Evolutionary conservation across 2,888 invertebrate species (phyloP), one percentile per base, ranked within the genome.

Genomic region (Lepidocyrtoides sp.): DNA sequence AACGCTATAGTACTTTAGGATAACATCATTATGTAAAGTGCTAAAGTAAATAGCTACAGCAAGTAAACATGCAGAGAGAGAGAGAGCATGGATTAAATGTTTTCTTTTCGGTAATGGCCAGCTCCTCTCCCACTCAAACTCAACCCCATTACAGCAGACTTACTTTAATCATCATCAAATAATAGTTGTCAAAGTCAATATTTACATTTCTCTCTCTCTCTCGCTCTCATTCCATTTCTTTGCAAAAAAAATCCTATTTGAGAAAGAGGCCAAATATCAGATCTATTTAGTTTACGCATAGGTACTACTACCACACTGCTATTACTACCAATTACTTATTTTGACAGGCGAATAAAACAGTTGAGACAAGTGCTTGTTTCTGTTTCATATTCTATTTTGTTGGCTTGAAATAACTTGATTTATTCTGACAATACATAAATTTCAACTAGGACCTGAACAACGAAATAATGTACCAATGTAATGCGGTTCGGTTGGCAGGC

Each of bases 171-270:
- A 69, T 36, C 69, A 17, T 69, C 69, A 48, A 48, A 29, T 29
- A 51, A 51, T 77, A 23, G 48, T 51, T 77, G 51, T 48, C 77
- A 77, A 77, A 77, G 77, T 77, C 77, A 77, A 77, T 77, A 77
- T 77, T 77, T 77, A 8, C 77, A 77, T 20, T 48, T 51, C 1
- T 29, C 26, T 77, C 44, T n/a, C 23, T 2, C 77, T n/a, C n/a
- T n/a, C n/a, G n/a, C n/a, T n/a, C n/a, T n/a, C n/a, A 77, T 77
- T 51, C 26, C 51, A 48, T 48, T 77, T 77, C 51, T n/a, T n/a
- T n/a, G n/a, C n/a, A n/a, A n/a, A n/a, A n/a, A n/a, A n/a, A n/a
- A n/a, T n/a, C n/a, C n/a, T n/a, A n/a, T n/a, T n/a, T n/a, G n/a
- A n/a, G n/a, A n/a, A n/a, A n/a, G n/a, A n/a, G n/a, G n/a, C n/a